Evolutionary conservation across 2,888 invertebrate species (phyloP).

Genomic region (Artemia sp.): DNA sequence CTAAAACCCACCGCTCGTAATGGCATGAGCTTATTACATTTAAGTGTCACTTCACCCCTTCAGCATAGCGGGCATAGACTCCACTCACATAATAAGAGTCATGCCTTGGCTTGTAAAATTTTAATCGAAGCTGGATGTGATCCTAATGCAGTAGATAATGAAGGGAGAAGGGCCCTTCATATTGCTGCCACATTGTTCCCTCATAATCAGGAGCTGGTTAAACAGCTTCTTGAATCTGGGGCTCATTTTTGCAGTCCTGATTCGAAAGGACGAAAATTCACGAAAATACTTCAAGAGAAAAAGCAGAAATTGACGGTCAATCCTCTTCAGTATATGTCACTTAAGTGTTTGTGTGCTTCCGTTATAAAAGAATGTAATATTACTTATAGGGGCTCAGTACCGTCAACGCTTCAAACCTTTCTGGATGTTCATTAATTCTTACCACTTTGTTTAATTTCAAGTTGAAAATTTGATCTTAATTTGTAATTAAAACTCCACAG

Average conservation of each 20-base stretch:
- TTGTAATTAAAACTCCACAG: too few relatives aligned
- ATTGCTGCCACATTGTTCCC: conserved; percentile 54
- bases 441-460: too few relatives aligned
- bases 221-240: conserved; percentile 54
- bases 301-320: conserved; percentile 48
- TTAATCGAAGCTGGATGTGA: conserved; percentile 65
- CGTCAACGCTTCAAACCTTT: conserved; percentile 33
- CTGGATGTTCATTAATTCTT: conserved; percentile 33
- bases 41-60: conserved; percentile 57
- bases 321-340: conserved; percentile 55
- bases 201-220: conserved; percentile 51
- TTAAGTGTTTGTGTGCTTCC: conserved; percentile 71
- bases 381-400: conserved; percentile 33
- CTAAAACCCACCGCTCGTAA: conserved; percentile 39
- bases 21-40: conserved; percentile 51
- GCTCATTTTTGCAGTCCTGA: conserved; percentile 71
- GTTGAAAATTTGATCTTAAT: too few relatives aligned
- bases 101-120: conserved; percentile 49
- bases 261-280: conserved; percentile 55
- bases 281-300: conserved; percentile 36
- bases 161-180: conserved; percentile 69
- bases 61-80: conserved; percentile 37
- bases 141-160: conserved; percentile 57
- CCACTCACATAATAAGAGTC: conserved; percentile 52
- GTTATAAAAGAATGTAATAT: conserved; percentile 41